Conservation (phyloP, 2,113 vertebrate species). For the Shinisaurus crocodilurus region DNA sequence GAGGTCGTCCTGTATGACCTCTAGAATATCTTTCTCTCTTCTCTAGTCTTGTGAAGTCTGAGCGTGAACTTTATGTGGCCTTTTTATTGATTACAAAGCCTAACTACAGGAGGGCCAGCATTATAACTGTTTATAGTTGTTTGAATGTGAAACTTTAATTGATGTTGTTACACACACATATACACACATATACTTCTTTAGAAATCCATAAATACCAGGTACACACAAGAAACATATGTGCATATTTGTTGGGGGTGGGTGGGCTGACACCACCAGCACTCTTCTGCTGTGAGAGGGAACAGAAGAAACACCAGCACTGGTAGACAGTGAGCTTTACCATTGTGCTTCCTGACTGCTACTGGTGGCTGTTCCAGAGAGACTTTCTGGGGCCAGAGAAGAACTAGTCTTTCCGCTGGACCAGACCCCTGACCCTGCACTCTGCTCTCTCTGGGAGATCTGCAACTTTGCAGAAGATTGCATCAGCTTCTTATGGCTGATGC, state of each 20-base stretch:
- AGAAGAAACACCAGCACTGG: no score
- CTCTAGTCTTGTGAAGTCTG: not conserved
- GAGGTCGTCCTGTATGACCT: not conserved
- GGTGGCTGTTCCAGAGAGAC: no score
- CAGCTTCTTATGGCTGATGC: no score
- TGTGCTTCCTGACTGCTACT: no score
- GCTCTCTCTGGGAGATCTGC: no score
- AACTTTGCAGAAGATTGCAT: no score
- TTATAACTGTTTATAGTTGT: not conserved
- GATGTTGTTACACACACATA: not conserved
- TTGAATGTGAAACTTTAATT: not conserved
- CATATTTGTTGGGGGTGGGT: not conserved
- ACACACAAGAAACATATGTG: not conserved
- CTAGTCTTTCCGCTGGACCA: no score
- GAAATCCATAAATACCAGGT: not conserved
- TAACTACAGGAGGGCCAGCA: not conserved
- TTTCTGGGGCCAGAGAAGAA: no score
- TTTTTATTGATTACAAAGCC: not conserved
- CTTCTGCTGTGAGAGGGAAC: no score
- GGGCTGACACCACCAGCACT: no score
- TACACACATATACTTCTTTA: not conserved
- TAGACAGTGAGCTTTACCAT: no score
- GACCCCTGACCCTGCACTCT: no score
- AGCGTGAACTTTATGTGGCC: constrained; percentile 5
- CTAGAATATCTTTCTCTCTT: not conserved